These are phyloP conservation scores for Pollicipes pollicipes DNA, from an alignment of 1,140 invertebrate species.

Conservation along the genomic window DNA sequence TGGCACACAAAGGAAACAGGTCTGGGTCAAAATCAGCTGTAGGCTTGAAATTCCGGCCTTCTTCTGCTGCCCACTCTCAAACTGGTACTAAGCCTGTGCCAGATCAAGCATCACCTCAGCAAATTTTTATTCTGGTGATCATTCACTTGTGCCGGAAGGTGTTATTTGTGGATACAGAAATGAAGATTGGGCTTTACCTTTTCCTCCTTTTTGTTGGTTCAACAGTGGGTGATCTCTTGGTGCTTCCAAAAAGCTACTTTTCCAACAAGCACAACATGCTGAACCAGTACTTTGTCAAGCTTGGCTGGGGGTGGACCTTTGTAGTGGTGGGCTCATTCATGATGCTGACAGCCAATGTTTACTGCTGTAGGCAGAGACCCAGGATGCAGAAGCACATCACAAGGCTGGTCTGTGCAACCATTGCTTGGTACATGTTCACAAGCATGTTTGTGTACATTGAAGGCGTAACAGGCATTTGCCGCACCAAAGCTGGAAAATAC, in stretches of 20 bases:
- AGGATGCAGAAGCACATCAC: slow-evolving; percentile 48
- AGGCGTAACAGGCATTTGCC: slow-evolving; percentile 61
- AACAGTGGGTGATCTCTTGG: slow-evolving; percentile 59
- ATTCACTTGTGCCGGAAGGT: slow-evolving; percentile 23
- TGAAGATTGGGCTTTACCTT: slow-evolving; percentile 72
- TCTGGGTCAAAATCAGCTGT: not conserved
- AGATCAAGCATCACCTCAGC: not conserved
- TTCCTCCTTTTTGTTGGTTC: slow-evolving; percentile 62
- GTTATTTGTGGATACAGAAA: slow-evolving; percentile 60
- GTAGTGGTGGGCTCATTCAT: slow-evolving; percentile 55
- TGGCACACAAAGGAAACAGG: not conserved
- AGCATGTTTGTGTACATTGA: slow-evolving; percentile 65
- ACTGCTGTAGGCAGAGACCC: slow-evolving; percentile 57
- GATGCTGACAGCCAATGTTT: slow-evolving; percentile 55
- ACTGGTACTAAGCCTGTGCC: not conserved
- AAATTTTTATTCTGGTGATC: not conserved
- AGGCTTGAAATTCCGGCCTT: not conserved
- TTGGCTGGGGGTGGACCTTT: slow-evolving; percentile 87
- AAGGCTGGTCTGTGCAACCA: slow-evolving; percentile 60
- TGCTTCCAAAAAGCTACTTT: slow-evolving; percentile 63
- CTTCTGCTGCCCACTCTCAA: not conserved
- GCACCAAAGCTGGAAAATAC: slow-evolving; percentile 22
- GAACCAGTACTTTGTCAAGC: slow-evolving; percentile 83
- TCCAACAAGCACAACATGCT: slow-evolving; percentile 69
- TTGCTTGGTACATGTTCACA: slow-evolving; percentile 75